Evolutionary conservation across 2,888 invertebrate species (phyloP).

Genomic region (Furcula furcula): DNA sequence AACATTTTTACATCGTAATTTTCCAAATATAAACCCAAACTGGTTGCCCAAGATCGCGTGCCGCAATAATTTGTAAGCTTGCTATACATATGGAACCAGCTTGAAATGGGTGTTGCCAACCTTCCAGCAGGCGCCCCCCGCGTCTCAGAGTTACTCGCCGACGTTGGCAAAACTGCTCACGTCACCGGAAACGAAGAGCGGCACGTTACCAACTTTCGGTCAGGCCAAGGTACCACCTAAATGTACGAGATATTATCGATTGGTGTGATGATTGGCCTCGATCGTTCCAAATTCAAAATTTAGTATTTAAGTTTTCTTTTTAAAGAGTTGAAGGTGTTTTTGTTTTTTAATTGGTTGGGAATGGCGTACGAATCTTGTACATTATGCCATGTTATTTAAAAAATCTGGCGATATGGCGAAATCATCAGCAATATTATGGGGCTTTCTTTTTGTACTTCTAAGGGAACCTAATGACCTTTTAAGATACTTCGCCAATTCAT

Average conservation of each 20-base stretch:
- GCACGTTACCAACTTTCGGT: slow-evolving; percentile 74
- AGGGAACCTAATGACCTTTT: no score
- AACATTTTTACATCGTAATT: no score
- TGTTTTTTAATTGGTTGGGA: neutral
- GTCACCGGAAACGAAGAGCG: slow-evolving; percentile 81
- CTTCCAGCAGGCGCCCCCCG: slow-evolving; percentile 78
- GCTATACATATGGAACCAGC: slow-evolving; percentile 37
- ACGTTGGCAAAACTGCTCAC: slow-evolving; percentile 91
- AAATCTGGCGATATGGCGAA: no score
- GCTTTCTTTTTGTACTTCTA: no score
- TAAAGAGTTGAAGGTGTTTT: slow-evolving; percentile 37
- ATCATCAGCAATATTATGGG: no score
- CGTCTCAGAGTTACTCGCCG: slow-evolving; percentile 87
- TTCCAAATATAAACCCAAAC: neutral
- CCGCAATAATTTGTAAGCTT: slow-evolving; percentile 44
- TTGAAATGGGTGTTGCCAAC: slow-evolving; percentile 79
- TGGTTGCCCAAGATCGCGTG: slow-evolving; percentile 4
- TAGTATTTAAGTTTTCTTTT: slow-evolving; percentile 57
- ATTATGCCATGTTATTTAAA: no score
- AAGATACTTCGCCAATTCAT: no score
- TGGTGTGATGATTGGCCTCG: slow-evolving; percentile 78
- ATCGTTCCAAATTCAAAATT: slow-evolving; percentile 77
- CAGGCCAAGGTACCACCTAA: slow-evolving; percentile 78
- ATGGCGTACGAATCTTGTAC: no score
- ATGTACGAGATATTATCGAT: slow-evolving; percentile 58